Base-by-base conservation (phyloP, 2,888 invertebrate species). In the Drosophila anomalipes region DNA sequence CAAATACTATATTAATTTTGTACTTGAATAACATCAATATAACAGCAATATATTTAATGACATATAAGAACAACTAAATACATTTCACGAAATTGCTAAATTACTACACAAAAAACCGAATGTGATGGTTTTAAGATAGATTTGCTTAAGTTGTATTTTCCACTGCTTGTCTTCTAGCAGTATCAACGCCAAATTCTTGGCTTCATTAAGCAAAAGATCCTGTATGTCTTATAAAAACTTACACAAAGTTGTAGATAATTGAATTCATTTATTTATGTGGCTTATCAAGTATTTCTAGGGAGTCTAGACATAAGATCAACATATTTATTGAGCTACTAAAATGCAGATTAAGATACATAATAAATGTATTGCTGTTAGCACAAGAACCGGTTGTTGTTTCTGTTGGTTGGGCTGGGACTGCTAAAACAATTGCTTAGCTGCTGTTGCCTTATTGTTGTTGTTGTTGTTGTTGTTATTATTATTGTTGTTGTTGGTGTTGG, bases 361-460 rank as follows among this genome's bases (percentile, higher is more conserved):
- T 39, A n/a, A 41, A 39, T 60, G 49, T 30, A 32, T 16, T 32
- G 22, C 33, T 47, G 16, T 19, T 30, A n/a, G 44, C 32, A 3
- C 22, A 44, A 19, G 51, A 78, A 77, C 77, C 77, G 77, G 77
- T 78, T 71, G 37, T 37, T 33, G 58, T 37, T 52, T 12, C 51
- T 37, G 56, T 37, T 56, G 19, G 19, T 30, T 49, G 52, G 35
- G 32, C 14, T 47, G 73, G 39, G 19, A 1, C 39, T 19, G 61
- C 4, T 32, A 47, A 72, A 72, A 81, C 73, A 79, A 77, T 79
- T 81, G 78, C 47, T 72, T 61, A 44, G 71, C 77, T 63, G 30
- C 0, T 44, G 30, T 53, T 32, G 53, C 6, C 2, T 16, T 14
- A 2, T 32, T 53, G 30, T 35, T 32, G 14, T 32, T 32, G 30